Base-by-base conservation (phyloP, 2,113 vertebrate genomes). In the Anseranas semipalmata region DNA sequence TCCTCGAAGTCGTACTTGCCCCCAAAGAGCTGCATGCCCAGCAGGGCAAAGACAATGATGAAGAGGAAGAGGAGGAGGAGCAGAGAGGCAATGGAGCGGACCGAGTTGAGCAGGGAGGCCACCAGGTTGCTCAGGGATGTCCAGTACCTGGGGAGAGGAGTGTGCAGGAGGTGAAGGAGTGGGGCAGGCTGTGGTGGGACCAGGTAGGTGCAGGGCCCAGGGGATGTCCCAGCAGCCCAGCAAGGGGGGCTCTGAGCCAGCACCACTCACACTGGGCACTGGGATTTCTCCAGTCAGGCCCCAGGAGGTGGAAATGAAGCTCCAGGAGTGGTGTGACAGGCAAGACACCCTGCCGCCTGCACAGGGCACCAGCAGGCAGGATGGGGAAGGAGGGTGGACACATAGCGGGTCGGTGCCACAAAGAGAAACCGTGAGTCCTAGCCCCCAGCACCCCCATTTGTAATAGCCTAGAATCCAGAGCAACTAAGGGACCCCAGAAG, bases 1-100 rank as follows among this genome's bases (percentile, higher is more conserved):
- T 99, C 98, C 20, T 98, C 97, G 0, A 99, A 99, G 97, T 99
- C 99, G 60, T 98, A 99, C 93, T 99, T 99, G 74, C 99, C 99
- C 33, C 99, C 99, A 55, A 99, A 99, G 92, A 99, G 99, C 97
- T 99, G 99, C 99, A 99, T 99, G 84, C 99, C 99, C 95, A 99
- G 98, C 59, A 99, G 98, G 18, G 99, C 98, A 63, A 99, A 99
- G 98, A 99, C 99, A 72, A 99, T 97, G 37, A 99, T 99, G 97
- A 99, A 99, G 93, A 99, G 99, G 98, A 99, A 99, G 95, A 99
- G 99, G 32, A 99, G 98, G 59, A 99, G 99, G 45, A 99, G 98
- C 89, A 99, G 97, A 41, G 98, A 99, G 93, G 99, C 99, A 9
- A 99, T 99, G 97, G 99, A 99, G 95, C 99, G 99, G 52, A 99